A percentile compares a stretch with the other conserved stretches of the same genome.
Conservation (phyloP, 1,140 invertebrate species). For the Scaptomyza pallida region DNA sequence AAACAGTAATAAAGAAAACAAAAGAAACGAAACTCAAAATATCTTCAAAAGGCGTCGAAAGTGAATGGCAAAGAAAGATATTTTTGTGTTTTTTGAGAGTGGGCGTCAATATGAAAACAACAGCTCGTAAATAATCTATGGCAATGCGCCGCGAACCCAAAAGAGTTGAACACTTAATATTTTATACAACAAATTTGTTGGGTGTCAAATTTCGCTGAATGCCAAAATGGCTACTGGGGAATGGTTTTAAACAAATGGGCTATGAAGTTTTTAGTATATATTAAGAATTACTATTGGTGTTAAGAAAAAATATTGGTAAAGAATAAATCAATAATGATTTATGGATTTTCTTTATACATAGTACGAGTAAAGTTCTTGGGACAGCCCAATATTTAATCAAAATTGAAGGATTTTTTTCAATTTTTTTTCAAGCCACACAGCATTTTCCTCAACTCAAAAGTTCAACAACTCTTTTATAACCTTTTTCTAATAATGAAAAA, state of each 20-base stretch:
- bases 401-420: no score
- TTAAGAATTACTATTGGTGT: no score
- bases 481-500: not conserved
- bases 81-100: slow-evolving; percentile 16
- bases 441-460: no score
- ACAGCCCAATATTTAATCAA: no score
- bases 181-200: slow-evolving; percentile 17
- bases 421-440: no score
- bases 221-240: slow-evolving; percentile 16
- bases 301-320: no score
- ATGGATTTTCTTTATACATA: no score
- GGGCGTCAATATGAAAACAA: slow-evolving; percentile 16
- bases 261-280: not conserved
- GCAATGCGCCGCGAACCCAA: slow-evolving; percentile 6
- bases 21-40: slow-evolving; percentile 15
- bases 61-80: slow-evolving; percentile 23
- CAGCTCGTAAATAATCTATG: slow-evolving; percentile 38
- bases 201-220: slow-evolving; percentile 4
- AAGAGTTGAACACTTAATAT: slow-evolving; percentile 14
- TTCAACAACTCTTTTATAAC: no score
- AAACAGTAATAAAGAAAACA: slow-evolving; percentile 52
- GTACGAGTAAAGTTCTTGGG: no score
- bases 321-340: no score
- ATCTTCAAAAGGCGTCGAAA: slow-evolving; percentile 39
- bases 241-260: not conserved